These are phyloP conservation scores for Tragulus kanchil DNA, from an alignment of 2,113 vertebrate species.

Conservation along the genomic window DNA sequence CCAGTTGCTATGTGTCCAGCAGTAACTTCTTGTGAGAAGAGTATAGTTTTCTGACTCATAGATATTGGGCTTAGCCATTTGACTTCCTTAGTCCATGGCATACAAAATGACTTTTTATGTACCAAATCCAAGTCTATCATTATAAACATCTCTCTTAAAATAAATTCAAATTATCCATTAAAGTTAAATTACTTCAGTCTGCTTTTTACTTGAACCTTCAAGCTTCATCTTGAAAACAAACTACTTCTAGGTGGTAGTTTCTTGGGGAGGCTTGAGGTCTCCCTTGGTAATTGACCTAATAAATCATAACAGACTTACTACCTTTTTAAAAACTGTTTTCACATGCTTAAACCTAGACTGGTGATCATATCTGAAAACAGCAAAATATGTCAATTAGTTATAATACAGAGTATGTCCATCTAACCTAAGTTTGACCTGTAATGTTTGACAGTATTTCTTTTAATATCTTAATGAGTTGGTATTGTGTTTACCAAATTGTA, in stretches of 20 bases:
- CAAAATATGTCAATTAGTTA: neutral
- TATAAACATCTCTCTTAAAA: conserved; percentile 62
- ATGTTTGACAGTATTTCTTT: neutral
- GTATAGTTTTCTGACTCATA: neutral
- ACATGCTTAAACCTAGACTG: neutral
- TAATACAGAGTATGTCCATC: neutral
- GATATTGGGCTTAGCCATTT: conserved; percentile 17
- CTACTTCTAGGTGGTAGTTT: neutral
- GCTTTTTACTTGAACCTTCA: conserved; percentile 70
- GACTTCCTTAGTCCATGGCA: conserved; percentile 42
- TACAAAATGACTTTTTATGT: neutral
- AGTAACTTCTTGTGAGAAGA: neutral
- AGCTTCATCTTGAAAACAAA: conserved; percentile 38
- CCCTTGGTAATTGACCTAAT: neutral
- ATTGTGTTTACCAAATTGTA: neutral
- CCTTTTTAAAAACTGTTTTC: neutral
- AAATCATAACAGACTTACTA: conserved; percentile 29
- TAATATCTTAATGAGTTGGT: neutral
- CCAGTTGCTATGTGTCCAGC: conserved; percentile 29
- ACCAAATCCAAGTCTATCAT: conserved; percentile 37
- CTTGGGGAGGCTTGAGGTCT: neutral
- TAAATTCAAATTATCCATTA: conserved; percentile 63
- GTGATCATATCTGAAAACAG: neutral
- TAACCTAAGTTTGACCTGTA: neutral
- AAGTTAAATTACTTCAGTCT: conserved; percentile 66